Evolutionary conservation across 2,888 invertebrate genomes (phyloP).

Genomic region (Cheilosia pagana): DNA sequence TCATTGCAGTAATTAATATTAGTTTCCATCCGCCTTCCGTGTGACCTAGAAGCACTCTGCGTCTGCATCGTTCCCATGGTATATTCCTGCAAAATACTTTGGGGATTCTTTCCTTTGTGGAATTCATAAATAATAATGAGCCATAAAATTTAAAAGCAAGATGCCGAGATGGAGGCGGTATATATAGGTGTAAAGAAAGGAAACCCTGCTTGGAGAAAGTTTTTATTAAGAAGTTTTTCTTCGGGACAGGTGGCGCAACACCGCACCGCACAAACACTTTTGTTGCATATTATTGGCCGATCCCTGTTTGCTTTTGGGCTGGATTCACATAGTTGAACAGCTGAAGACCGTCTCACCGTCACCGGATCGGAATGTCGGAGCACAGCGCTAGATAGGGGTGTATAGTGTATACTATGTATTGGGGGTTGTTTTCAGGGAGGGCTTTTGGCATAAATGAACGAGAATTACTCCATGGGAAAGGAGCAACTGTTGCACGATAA

Average conservation of each 20-base stretch:
- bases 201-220: slow-evolving; percentile 62
- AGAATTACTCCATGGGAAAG: slow-evolving; percentile 74
- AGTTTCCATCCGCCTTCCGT: slow-evolving; percentile 38
- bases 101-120: slow-evolving; percentile 50
- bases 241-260: slow-evolving; percentile 44
- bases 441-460: slow-evolving; percentile 26
- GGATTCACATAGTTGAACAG: slow-evolving; percentile 47
- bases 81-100: slow-evolving; percentile 18
- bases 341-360: slow-evolving; percentile 37
- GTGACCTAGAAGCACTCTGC: slow-evolving; percentile 30
- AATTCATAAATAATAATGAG: slow-evolving; percentile 76
- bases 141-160: slow-evolving; percentile 69
- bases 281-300: slow-evolving; percentile 72
- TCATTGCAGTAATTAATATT: slow-evolving; percentile 75
- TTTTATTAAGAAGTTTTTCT: slow-evolving; percentile 67
- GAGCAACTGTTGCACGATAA: slow-evolving; percentile 76
- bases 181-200: neutral
- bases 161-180: slow-evolving; percentile 2
- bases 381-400: slow-evolving; percentile 7
- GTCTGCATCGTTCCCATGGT: slow-evolving; percentile 8
- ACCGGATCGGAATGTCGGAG: neutral
- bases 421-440: neutral
- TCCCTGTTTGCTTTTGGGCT: slow-evolving; percentile 44
- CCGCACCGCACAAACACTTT: slow-evolving; percentile 32
- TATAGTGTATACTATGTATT: slow-evolving; percentile 28